These are phyloP conservation scores for Channa argus DNA, from an alignment of 2,113 vertebrate genomes.

Conservation along the genomic window DNA sequence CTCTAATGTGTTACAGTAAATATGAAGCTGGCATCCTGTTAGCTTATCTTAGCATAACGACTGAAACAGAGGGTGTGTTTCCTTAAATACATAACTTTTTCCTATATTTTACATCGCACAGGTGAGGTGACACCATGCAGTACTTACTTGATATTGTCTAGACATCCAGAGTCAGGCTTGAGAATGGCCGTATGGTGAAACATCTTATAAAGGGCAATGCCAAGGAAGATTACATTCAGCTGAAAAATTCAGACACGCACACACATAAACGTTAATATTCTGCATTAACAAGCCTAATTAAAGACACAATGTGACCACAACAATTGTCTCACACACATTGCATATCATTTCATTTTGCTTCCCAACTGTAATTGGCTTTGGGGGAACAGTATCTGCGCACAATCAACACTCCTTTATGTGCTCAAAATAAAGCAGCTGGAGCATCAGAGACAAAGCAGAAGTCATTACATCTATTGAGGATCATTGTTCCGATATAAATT, in stretches of 20 bases:
- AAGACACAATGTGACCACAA: conserved; percentile 61
- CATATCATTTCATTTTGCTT: conserved; percentile 56
- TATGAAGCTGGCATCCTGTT: neutral
- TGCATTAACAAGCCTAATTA: conserved; percentile 50
- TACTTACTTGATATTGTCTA: conserved; percentile 99
- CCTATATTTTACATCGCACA: too few species aligned
- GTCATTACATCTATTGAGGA: conserved; percentile 57
- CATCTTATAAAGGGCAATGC: conserved; percentile 99
- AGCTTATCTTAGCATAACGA: neutral
- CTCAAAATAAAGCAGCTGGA: conserved; percentile 51
- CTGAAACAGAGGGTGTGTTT: neutral
- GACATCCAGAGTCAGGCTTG: conserved; percentile 98
- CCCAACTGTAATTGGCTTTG: conserved; percentile 62
- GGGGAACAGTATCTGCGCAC: conserved; percentile 56
- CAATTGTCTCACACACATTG: conserved; percentile 48
- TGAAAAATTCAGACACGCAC: conserved; percentile 77
- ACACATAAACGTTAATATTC: conserved; percentile 52
- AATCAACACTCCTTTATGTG: conserved; percentile 66
- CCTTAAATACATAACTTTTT: too few species aligned
- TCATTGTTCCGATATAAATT: conserved; percentile 54
- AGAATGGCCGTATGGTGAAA: conserved; percentile 99
- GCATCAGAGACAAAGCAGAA: conserved; percentile 48
- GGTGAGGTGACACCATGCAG: neutral
- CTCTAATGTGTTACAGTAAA: neutral
- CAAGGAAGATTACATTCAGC: conserved; percentile 99